Conservation (phyloP, 2,113 vertebrate species). For the Heloderma charlesbogerti region DNA sequence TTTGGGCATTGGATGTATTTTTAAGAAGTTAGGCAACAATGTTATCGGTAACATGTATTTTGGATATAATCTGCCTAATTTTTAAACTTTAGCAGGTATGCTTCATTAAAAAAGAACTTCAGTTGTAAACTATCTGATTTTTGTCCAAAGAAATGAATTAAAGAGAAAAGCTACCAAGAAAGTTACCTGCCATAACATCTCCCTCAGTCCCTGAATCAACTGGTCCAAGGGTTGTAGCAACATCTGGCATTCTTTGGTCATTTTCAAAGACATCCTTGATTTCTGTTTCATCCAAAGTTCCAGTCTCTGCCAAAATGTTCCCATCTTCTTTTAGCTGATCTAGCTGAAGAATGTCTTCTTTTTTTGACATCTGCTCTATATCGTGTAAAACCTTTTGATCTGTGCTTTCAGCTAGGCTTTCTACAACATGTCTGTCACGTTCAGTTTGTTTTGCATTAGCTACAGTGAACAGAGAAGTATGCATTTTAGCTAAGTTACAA, state of each 20-base stretch:
- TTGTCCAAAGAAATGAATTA: neutral
- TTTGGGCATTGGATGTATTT: neutral
- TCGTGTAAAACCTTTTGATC: conserved; percentile 26
- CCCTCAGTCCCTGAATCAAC: conserved; percentile 29
- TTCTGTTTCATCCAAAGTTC: neutral
- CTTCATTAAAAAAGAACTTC: neutral
- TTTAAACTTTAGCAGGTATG: neutral
- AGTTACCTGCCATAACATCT: conserved; percentile 69
- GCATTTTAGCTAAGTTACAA: neutral
- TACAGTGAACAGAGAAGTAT: conserved; percentile 27
- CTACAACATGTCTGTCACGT: neutral
- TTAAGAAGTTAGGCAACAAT: neutral
- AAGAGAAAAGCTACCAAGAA: conserved; percentile 14
- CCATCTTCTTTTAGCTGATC: conserved; percentile 21
- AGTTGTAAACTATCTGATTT: neutral
- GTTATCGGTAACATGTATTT: neutral
- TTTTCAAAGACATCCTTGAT: neutral
- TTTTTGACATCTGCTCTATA: neutral
- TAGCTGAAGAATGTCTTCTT: neutral
- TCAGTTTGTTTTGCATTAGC: conserved; percentile 45
- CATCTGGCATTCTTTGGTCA: neutral
- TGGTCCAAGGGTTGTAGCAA: conserved; percentile 31
- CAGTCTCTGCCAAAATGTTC: conserved; percentile 9
- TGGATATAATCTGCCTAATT: neutral
- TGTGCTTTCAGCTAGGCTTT: conserved; percentile 34